Conservation (phyloP, 2,888 invertebrate species). For the Hedychridium roseum region DNA sequence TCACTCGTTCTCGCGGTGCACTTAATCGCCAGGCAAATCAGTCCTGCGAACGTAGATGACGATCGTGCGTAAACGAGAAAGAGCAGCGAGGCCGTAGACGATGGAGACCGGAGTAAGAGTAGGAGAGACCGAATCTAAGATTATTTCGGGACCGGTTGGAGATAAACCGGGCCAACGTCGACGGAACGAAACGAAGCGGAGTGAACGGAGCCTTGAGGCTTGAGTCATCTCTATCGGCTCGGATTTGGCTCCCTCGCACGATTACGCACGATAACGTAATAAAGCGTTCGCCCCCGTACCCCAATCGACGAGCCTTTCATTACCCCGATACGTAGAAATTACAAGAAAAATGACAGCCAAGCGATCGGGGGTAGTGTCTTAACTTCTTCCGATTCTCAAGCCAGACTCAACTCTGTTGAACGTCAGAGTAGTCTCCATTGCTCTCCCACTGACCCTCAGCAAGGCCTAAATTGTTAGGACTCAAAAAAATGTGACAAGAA, state of each 20-base stretch:
- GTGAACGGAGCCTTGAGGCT: conserved; percentile 54
- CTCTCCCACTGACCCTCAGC: no score
- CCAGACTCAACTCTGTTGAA: not conserved
- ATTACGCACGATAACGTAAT: conserved; percentile 43
- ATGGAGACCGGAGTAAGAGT: conserved; percentile 35
- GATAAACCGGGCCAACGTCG: conserved; percentile 60
- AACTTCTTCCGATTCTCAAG: no score
- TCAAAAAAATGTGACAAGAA: no score
- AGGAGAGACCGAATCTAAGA: conserved; percentile 54
- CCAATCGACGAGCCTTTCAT: conserved; percentile 2
- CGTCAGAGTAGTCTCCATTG: no score
- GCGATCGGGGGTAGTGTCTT: no score
- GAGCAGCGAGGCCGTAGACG: conserved; percentile 22
- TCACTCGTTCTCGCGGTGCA: no score
- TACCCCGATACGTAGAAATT: not conserved
- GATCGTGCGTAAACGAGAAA: conserved; percentile 16
- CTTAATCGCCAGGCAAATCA: no score
- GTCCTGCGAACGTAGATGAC: conserved; percentile 21
- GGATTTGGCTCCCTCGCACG: conserved; percentile 31
- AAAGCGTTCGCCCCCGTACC: conserved; percentile 1
- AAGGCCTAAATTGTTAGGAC: no score
- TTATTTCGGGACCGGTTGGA: conserved; percentile 56
- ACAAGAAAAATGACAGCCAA: not conserved
- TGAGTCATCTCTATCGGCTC: conserved; percentile 44
- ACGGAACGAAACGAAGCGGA: conserved; percentile 34